A percentile compares a stretch with the other conserved stretches of the same genome.
Conservation (phyloP, 1,140 invertebrate species). For the Drosophila tropicalis region DNA sequence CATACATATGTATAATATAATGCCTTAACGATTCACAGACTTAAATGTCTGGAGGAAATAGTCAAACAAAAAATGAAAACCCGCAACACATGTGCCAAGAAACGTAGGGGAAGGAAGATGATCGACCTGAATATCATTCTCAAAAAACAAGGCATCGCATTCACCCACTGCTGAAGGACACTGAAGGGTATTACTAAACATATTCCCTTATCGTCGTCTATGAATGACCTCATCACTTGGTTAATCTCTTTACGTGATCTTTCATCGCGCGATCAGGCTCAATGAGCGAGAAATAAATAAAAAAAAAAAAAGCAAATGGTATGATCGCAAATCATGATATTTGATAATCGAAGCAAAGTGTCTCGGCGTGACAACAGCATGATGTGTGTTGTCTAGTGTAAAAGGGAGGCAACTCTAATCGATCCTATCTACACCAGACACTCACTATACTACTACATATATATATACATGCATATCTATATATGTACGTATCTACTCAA, state of each 20-base stretch:
- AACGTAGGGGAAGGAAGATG: not conserved
- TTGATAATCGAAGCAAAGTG: not conserved
- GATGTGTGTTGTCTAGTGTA: not conserved
- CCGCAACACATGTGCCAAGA: too few species aligned
- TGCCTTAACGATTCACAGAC: too few species aligned
- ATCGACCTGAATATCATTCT: not conserved
- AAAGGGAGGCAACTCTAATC: not conserved
- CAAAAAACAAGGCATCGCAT: too few species aligned
- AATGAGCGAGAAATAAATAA: not conserved
- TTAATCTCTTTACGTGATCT: constrained; percentile 21
- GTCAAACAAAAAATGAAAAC: too few species aligned
- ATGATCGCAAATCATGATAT: not conserved
- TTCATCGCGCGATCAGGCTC: constrained; percentile 22
- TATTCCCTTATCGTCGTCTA: not conserved
- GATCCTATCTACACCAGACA: not conserved
- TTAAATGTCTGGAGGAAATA: too few species aligned
- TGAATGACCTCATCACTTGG: constrained; percentile 20
- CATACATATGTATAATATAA: too few species aligned
- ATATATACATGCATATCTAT: not conserved
- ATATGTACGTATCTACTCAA: not conserved
- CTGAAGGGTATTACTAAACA: constrained; percentile 7
- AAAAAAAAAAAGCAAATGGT: not conserved
- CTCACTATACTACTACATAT: not conserved
- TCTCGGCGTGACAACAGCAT: not conserved
- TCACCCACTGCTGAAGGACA: not conserved